Conservation (phyloP, 1,140 invertebrate species). For the Stegodyphus dumicola region DNA sequence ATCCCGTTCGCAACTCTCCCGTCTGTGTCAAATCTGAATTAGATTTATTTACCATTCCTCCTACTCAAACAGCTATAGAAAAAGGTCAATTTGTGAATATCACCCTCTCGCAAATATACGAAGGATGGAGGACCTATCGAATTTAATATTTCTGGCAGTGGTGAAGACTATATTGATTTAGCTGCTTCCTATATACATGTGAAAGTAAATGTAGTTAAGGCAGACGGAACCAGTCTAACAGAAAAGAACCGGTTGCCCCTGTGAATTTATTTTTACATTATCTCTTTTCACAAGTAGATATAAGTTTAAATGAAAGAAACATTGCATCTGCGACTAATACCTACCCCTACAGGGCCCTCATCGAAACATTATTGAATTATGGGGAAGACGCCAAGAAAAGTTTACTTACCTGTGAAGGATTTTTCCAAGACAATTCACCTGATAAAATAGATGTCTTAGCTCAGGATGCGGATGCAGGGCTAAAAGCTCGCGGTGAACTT, state of each 20-base stretch:
- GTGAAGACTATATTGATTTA: constrained; percentile 4
- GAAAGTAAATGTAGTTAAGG: neutral
- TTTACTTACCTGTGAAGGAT: neutral
- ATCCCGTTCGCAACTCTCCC: too few relatives aligned
- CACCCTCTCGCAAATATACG: constrained; percentile 9
- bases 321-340: neutral
- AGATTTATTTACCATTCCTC: neutral
- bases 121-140: constrained; percentile 5
- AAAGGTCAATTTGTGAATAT: constrained; percentile 5
- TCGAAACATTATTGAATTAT: constrained; percentile 10
- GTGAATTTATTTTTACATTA: constrained; percentile 1
- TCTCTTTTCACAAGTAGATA: neutral
- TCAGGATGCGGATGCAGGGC: neutral
- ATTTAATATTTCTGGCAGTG: constrained; percentile 12
- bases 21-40: too few relatives aligned
- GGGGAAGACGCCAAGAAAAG: constrained; percentile 8
- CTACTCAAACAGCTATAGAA: neutral
- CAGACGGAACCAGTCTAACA: neutral
- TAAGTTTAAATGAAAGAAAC: neutral
- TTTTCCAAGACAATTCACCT: neutral
- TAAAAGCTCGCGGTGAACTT: neutral
- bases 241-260: neutral
- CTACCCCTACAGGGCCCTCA: neutral
- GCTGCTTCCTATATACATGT: neutral
- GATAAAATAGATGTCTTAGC: neutral